Conservation (phyloP, 2,113 vertebrate genomes). For the Eubucco bourcierii region DNA sequence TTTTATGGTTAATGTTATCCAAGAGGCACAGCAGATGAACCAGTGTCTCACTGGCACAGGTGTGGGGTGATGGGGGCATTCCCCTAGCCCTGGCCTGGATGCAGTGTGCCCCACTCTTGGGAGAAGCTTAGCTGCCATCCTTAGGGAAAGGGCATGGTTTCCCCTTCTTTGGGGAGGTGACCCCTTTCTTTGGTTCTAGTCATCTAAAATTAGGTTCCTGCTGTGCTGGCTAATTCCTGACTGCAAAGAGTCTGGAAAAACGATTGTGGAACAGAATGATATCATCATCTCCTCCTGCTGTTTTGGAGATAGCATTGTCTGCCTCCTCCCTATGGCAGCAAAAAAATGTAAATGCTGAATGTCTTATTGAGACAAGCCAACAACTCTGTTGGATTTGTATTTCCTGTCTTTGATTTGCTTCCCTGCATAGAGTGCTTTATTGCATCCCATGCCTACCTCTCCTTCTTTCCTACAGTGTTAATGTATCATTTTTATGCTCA, state of each 20-base stretch:
- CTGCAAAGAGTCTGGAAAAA: background rate
- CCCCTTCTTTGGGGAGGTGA: background rate
- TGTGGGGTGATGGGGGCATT: rapidly evolving
- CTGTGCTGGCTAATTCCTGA: background rate
- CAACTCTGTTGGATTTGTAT: slow-evolving; percentile 7
- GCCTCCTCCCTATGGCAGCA: slow-evolving; percentile 19
- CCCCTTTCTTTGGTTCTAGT: background rate
- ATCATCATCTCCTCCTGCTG: slow-evolving; percentile 37
- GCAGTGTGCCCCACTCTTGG: background rate
- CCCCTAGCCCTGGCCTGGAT: background rate
- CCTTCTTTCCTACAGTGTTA: background rate
- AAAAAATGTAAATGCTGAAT: slow-evolving; percentile 31
- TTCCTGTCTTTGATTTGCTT: slow-evolving; percentile 31
- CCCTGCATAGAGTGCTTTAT: background rate
- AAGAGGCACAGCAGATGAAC: background rate
- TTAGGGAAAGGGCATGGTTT: background rate
- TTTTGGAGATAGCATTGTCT: slow-evolving; percentile 30
- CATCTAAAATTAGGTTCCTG: background rate
- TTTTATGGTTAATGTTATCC: background rate
- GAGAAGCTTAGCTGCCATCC: background rate
- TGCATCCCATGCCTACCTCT: background rate
- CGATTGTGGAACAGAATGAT: background rate
- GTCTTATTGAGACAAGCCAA: slow-evolving; percentile 19
- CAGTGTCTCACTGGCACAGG: background rate
- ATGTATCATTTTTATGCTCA: background rate